Evolutionary conservation across 2,113 vertebrate species (phyloP).

Genomic region (Prunella fulvescens): DNA sequence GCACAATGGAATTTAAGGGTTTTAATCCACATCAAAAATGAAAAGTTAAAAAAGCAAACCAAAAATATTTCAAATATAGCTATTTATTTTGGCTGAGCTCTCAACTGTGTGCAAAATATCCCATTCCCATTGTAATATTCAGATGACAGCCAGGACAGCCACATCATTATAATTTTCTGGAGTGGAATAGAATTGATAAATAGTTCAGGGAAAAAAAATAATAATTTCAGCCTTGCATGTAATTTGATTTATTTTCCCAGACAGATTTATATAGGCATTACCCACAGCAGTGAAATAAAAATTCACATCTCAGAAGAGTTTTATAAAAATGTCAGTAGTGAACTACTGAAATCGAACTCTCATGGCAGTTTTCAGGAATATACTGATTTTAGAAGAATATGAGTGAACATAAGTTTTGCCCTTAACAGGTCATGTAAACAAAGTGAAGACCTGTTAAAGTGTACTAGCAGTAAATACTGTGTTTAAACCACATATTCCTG

Average conservation of each 20-base stretch:
- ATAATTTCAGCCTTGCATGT: not conserved
- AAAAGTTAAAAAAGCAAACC: not conserved
- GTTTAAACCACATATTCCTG: not conserved
- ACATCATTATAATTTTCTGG: not conserved
- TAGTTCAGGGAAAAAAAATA: not conserved
- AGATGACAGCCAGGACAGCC: not conserved
- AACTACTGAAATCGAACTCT: not conserved
- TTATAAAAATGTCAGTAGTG: not conserved
- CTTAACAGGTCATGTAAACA: not conserved
- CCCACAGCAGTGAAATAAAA: not conserved
- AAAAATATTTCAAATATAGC: not conserved
- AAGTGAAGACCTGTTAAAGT: not conserved
- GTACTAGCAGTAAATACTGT: not conserved
- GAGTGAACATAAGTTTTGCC: not conserved
- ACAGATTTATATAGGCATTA: not conserved
- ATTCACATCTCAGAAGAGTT: not conserved
- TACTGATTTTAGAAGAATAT: not conserved
- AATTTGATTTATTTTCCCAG: not conserved
- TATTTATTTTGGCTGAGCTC: not conserved
- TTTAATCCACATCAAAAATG: not conserved
- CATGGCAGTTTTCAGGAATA: not conserved
- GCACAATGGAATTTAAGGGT: not conserved
- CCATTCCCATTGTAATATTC: not conserved
- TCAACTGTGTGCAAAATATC: not conserved
- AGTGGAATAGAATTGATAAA: not conserved